Evolutionary conservation across 1,140 invertebrate species (phyloP), one percentile per base, ranked within the genome.

Genomic region (Coptotermes formosanus): DNA sequence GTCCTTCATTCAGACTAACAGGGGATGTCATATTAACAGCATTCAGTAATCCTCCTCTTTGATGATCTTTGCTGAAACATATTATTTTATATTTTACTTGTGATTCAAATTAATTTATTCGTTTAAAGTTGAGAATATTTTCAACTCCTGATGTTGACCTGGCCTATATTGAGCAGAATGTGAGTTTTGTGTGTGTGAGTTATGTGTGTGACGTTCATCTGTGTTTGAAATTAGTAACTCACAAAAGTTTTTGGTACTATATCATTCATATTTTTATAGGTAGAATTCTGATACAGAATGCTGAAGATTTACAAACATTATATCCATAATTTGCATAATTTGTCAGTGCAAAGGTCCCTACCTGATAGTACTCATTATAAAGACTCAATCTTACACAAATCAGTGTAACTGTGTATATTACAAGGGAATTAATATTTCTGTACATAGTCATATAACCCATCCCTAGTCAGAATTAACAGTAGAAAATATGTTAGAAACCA

Each of bases 251-350:
- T 75, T 75, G 64, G 25, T 30, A 75, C 7, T 30, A 7, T 75
- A 75, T 75, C 25, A 75, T 75, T 75, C 25, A 30, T 75, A 75
- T 75, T 75, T 75, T 75, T 75, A 75, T 75, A 75, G 64, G 64
- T n/a, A 75, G 64, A 9, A 75, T 30, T 30, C 8, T 0, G 30
- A 55, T 16, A 1, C n/a, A n/a, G 64, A 75, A 8, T 75, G 64
- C 64, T 75, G 64, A 75, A 30, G 64, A 30, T 6, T 30, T 75
- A 30, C 6, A 12, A 75, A 75, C n/a, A 75, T 8, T n/a, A 75
- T 30, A 30, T 75, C 25, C 64, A 30, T 30, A 75, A 75, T 75
- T n/a, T 75, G 16, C 25, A 75, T 75, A 75, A 75, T 75, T 30
- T 30, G 64, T 75, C 25, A 75, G 14, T 25, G n/a, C n/a, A 30